Base-by-base conservation (phyloP, 2,113 vertebrate genomes). In the Macquaria ambigua region DNA sequence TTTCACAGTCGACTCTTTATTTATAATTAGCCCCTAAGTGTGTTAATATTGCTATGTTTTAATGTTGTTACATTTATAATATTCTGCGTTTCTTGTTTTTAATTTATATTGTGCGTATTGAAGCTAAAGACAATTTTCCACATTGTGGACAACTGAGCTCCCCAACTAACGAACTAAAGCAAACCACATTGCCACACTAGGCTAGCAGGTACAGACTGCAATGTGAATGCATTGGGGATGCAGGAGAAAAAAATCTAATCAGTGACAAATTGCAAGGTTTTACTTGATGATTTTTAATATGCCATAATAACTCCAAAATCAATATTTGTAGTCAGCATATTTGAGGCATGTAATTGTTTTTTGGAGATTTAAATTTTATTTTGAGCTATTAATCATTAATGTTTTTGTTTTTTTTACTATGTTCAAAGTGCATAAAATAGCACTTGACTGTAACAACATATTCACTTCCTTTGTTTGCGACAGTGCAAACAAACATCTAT, bases 191-290 rank as follows among this genome's bases (percentile, higher is more conserved):
- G 52, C 39, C 41, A 67, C 59, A n/a, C 70, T n/a, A 16, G 25
- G 4, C 28, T 70, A 18, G 41, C 31, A 61, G 50, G 52, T 53
- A 31, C 1, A 43, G n/a, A 28, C 41, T 77, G 50, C 63, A 8
- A 66, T 50, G 14, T 6, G 70, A 50, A 56, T 48, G 21, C 28
- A 25, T 18, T 73, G 6, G 21, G 16, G 25, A 66, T 37, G 31
- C 53, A 31, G 34, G 25, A 15, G 10, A 66, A 50, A 34, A 31
- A 34, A 56, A 69, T 48, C 70, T 74, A 28, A 59, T 75, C 25
- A 41, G 71, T 21, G 52, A 67, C 80, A 69, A 68, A 82, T 31
- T 70, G n/a, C 18, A 48, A 52, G 67, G 56, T 59, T 46, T 82
- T 25, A 37, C 62, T 67, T 50, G 61, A 37, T 66, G 56, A 43